Conservation (phyloP, 2,888 invertebrate species). For the Agrochola litura region DNA sequence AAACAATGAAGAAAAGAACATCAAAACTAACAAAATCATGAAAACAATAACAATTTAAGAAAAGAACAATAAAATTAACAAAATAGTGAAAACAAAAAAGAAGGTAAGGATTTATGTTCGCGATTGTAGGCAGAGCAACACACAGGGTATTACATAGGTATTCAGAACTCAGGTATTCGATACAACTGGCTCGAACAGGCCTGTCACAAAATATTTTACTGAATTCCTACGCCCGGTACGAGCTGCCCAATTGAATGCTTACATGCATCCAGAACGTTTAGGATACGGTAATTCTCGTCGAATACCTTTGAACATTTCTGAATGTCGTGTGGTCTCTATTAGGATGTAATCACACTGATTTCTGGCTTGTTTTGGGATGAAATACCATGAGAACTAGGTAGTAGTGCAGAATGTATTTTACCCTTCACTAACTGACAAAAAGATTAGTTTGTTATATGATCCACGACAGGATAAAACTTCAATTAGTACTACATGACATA, state of each 20-base stretch:
- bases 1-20: too few relatives aligned
- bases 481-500: neutral
- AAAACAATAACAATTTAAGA: too few relatives aligned
- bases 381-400: neutral
- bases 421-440: neutral
- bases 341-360: slow-evolving; percentile 1
- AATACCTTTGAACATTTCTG: slow-evolving; percentile 33
- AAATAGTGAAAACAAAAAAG: too few relatives aligned
- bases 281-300: slow-evolving; percentile 34
- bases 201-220: slow-evolving; percentile 65
- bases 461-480: neutral
- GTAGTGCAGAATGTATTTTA: neutral
- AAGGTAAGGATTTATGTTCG: neutral
- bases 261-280: slow-evolving; percentile 18
- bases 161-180: slow-evolving; percentile 42
- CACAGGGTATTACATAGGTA: slow-evolving; percentile 1
- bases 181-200: slow-evolving; percentile 39
- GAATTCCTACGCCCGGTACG: slow-evolving; percentile 43
- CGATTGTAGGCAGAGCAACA: neutral
- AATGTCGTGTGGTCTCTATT: slow-evolving; percentile 12
- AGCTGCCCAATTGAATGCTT: slow-evolving; percentile 56
- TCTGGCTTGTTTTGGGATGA: neutral
- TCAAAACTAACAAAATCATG: too few relatives aligned
- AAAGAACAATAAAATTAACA: too few relatives aligned
- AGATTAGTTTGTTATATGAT: neutral